Evolutionary conservation across 2,113 vertebrate species (phyloP).

Genomic region (Centropus bengalensis): DNA sequence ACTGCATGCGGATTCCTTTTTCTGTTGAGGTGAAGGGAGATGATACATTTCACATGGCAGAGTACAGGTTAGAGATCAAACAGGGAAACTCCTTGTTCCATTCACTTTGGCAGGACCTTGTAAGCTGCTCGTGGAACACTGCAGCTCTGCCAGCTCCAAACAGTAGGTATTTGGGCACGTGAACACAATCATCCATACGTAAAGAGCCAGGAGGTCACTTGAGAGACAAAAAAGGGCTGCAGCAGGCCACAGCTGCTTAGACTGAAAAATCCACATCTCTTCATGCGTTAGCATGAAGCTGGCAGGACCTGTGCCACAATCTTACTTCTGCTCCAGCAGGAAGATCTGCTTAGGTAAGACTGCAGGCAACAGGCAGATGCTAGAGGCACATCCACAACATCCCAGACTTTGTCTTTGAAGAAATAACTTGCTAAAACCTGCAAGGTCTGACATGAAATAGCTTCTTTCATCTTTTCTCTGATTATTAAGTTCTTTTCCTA

Average conservation of each 20-base stretch:
- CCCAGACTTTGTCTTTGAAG: not conserved
- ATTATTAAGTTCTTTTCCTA: not conserved
- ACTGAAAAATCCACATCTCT: rapidly evolving
- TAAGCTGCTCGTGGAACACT: not conserved
- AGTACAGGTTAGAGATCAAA: not conserved
- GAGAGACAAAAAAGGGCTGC: not conserved
- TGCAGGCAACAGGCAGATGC: not conserved
- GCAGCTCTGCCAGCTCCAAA: not conserved
- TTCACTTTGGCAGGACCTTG: not conserved
- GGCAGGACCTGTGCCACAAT: not conserved
- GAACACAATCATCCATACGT: not conserved
- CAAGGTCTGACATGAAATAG: not conserved
- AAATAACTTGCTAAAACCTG: not conserved
- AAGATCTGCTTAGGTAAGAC: not conserved
- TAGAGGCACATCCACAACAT: not conserved
- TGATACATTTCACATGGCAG: not conserved
- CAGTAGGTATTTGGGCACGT: not conserved
- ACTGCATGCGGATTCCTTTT: not conserved
- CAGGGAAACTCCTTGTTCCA: not conserved
- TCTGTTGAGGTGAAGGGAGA: not conserved
- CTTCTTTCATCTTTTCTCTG: not conserved
- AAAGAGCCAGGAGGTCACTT: not conserved
- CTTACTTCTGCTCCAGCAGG: not conserved
- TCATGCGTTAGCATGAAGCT: not conserved
- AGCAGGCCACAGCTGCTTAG: not conserved